A percentile compares a stretch with the other conserved stretches of the same genome.
Evolutionary conservation across 2,888 invertebrate species (phyloP).

Genomic region (Odiellus spinosus): DNA sequence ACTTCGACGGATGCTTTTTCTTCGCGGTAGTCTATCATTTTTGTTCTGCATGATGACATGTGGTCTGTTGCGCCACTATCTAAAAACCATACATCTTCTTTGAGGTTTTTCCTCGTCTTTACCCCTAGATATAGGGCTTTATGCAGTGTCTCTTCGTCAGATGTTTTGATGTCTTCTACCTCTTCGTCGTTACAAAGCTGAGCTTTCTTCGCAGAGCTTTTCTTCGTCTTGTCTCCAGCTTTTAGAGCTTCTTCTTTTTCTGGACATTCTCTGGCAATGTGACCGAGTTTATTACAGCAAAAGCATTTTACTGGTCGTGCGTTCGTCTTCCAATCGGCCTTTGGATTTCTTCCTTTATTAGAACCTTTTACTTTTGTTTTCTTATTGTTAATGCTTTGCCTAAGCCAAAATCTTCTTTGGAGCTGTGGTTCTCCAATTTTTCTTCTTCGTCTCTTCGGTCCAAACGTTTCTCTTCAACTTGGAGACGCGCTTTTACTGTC

Average conservation of each 20-base stretch:
- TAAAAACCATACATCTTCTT: background rate
- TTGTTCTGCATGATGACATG: slow-evolving; percentile 4
- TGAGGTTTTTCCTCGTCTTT: too few species aligned
- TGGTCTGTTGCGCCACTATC: slow-evolving; percentile 8
- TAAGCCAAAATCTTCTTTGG: background rate
- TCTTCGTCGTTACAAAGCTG: too few species aligned
- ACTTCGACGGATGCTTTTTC: slow-evolving; percentile 4
- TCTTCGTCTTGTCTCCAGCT: too few species aligned
- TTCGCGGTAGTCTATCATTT: background rate
- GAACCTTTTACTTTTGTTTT: background rate
- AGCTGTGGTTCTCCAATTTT: background rate
- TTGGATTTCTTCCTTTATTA: background rate
- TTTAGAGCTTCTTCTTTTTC: background rate
- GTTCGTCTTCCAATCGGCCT: background rate
- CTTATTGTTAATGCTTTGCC: background rate
- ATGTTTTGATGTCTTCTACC: too few species aligned
- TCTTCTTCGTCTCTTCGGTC: too few species aligned
- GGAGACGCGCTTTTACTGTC: too few species aligned
- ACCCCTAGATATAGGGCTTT: too few species aligned
- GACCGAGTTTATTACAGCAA: slow-evolving; percentile 3
- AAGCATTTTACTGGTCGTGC: slow-evolving; percentile 1
- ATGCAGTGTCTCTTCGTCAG: too few species aligned
- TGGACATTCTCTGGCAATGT: slow-evolving; percentile 3
- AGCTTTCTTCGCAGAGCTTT: too few species aligned
- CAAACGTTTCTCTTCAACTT: too few species aligned